Evolutionary conservation across 2,888 invertebrate genomes (phyloP).

Genomic region (Dicycla oo): DNA sequence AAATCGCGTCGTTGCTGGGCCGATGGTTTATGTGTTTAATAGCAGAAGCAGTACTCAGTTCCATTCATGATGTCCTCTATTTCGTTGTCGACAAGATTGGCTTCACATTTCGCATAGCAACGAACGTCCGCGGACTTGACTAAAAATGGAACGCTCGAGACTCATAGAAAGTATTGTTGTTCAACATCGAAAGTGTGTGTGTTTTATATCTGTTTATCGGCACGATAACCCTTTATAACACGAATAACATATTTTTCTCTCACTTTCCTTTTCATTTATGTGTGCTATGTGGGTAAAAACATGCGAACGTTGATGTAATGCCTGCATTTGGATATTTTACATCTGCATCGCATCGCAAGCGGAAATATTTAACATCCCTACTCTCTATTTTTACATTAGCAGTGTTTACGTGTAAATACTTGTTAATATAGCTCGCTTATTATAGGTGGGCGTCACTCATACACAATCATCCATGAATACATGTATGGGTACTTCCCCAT

Average conservation of each 20-base stretch:
- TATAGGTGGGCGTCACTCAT: constrained; percentile 63
- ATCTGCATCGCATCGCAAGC: constrained; percentile 59
- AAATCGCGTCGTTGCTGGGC: constrained; percentile 82
- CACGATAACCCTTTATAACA: constrained; percentile 64
- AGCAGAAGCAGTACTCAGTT: constrained; percentile 75
- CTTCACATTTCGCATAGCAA: constrained; percentile 81
- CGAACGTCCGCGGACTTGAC: constrained; percentile 77
- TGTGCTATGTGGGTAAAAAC: constrained; percentile 33
- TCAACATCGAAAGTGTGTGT: constrained; percentile 77
- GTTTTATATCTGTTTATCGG: constrained; percentile 75
- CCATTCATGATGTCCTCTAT: constrained; percentile 73
- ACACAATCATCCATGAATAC: constrained; percentile 48
- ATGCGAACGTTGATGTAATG: constrained; percentile 24
- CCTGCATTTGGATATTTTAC: constrained; percentile 52
- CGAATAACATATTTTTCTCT: constrained; percentile 57
- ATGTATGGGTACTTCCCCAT: constrained; percentile 62
- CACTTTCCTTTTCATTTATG: constrained; percentile 58
- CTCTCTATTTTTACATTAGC: constrained; percentile 65
- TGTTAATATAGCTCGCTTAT: constrained; percentile 52
- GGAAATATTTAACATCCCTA: constrained; percentile 53
- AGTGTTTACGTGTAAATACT: constrained; percentile 59
- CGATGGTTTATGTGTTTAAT: constrained; percentile 73
- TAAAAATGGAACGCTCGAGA: constrained; percentile 87
- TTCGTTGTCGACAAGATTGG: constrained; percentile 66
- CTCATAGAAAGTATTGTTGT: constrained; percentile 85